Percentiles rank a stretch among this genome's conserved stretches.
Evolutionary conservation across 2,797 vertebrate genomes (phyloP).

Genomic region (Anas georgica): DNA sequence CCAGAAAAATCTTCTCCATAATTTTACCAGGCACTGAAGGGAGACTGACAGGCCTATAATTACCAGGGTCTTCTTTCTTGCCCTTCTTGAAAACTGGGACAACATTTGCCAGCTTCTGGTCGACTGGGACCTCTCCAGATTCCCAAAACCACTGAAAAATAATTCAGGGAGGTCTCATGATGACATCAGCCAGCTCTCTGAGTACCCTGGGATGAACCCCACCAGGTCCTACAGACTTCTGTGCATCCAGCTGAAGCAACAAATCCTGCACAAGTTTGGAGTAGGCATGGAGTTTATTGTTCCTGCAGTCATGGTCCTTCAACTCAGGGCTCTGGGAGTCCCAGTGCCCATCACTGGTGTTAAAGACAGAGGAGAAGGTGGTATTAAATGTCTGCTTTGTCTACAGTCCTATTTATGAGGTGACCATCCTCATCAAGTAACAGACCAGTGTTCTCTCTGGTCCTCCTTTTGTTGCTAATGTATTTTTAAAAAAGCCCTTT

Average conservation of each 20-base stretch:
- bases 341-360: not conserved
- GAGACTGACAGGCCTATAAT: too few relatives aligned
- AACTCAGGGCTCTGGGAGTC: not conserved
- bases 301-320: not conserved
- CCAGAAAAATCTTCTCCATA: not conserved
- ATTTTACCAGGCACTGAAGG: too few relatives aligned
- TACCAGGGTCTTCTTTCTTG: too few relatives aligned
- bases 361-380: not conserved
- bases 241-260: not conserved
- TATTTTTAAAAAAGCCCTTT: not conserved
- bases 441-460: not conserved
- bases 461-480: not conserved
- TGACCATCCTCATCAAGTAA: not conserved
- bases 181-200: not conserved
- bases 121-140: too few relatives aligned
- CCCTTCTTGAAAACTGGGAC: too few relatives aligned
- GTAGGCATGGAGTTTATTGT: not conserved
- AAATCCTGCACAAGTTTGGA: not conserved
- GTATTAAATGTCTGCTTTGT: not conserved
- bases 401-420: not conserved
- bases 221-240: not conserved
- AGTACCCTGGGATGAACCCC: not conserved
- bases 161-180: too few relatives aligned
- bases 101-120: too few relatives aligned
- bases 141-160: too few relatives aligned